Conservation (phyloP, 2,888 invertebrate species). For the Cistogaster globosa region DNA sequence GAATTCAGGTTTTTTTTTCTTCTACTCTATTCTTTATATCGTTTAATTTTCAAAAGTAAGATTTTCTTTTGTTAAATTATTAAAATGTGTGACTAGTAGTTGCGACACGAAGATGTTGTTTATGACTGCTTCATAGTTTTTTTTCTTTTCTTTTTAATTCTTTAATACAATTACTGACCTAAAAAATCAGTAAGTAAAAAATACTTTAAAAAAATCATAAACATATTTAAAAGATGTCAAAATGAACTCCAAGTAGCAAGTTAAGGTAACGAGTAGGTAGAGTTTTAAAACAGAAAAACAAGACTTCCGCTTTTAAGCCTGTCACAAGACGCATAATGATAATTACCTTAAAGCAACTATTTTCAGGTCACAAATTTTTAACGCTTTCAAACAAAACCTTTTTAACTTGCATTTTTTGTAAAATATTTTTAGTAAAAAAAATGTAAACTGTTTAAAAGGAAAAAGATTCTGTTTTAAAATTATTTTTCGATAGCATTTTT, state of each 20-base stretch:
- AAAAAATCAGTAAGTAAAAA: conserved; percentile 29
- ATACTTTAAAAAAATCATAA: conserved; percentile 6
- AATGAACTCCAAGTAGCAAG: background rate
- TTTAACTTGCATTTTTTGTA: too few relatives aligned
- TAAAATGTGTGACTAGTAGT: conserved; percentile 43
- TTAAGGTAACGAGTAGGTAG: too few relatives aligned
- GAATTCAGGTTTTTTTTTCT: conserved; percentile 18
- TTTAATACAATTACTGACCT: conserved; percentile 41
- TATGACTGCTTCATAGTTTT: conserved; percentile 8
- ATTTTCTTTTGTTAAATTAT: conserved; percentile 49
- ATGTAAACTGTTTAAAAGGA: too few relatives aligned
- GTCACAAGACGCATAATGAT: too few relatives aligned
- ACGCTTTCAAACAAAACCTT: too few relatives aligned
- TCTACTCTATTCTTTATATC: conserved; percentile 5
- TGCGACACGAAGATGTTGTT: conserved; percentile 35
- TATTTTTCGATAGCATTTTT: too few relatives aligned
- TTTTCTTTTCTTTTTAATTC: background rate
- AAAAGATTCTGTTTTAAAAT: too few relatives aligned
- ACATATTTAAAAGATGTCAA: background rate
- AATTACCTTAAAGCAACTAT: too few relatives aligned
- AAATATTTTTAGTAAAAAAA: too few relatives aligned
- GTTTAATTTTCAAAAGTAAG: conserved; percentile 13
- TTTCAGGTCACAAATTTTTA: too few relatives aligned
- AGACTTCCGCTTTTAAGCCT: too few relatives aligned
- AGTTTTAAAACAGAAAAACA: too few relatives aligned